phyloP scores from a whole-genome alignment of 1,140 invertebrate species.

The Aricia agestis region DNA sequence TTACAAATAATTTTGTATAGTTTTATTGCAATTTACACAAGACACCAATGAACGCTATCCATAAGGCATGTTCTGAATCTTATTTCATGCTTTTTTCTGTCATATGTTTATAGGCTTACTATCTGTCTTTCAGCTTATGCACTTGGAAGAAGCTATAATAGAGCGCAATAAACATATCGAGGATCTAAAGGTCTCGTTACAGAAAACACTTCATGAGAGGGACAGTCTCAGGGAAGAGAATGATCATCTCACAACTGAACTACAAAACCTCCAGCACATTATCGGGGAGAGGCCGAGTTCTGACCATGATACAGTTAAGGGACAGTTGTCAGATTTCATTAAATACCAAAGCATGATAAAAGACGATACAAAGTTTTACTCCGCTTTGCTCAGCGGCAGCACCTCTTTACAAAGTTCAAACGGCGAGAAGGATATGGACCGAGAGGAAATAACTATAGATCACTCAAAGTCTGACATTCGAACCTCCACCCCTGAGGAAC shows the following conservation, averaged over 20 bases:
- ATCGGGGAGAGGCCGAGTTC: slow-evolving; percentile 74
- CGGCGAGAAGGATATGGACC: slow-evolving; percentile 64
- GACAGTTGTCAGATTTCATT: slow-evolving; percentile 62
- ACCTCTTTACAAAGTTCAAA: slow-evolving; percentile 55
- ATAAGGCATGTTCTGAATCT: slow-evolving; percentile 21
- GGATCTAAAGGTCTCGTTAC: slow-evolving; percentile 78
- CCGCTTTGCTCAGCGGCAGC: slow-evolving; percentile 54
- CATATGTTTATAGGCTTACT: slow-evolving; percentile 41
- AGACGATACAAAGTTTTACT: slow-evolving; percentile 67
- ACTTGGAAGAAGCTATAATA: slow-evolving; percentile 77
- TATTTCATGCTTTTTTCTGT: slow-evolving; percentile 25
- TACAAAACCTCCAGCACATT: slow-evolving; percentile 77
- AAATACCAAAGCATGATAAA: slow-evolving; percentile 67
- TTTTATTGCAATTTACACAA: not conserved
- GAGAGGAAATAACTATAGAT: slow-evolving; percentile 61
- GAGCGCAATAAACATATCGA: slow-evolving; percentile 78
- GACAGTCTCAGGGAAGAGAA: slow-evolving; percentile 79
- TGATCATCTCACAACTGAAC: slow-evolving; percentile 78
- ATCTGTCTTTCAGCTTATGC: slow-evolving; percentile 77
- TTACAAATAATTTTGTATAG: not conserved
- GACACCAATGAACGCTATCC: slow-evolving; percentile 3
- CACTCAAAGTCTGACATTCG: slow-evolving; percentile 61
- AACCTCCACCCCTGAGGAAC: slow-evolving; percentile 52
- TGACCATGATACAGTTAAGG: slow-evolving; percentile 69
- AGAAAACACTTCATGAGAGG: slow-evolving; percentile 77